Conservation (phyloP, 2,113 vertebrate species). For the Boulengeromyrus knoepffleri region DNA sequence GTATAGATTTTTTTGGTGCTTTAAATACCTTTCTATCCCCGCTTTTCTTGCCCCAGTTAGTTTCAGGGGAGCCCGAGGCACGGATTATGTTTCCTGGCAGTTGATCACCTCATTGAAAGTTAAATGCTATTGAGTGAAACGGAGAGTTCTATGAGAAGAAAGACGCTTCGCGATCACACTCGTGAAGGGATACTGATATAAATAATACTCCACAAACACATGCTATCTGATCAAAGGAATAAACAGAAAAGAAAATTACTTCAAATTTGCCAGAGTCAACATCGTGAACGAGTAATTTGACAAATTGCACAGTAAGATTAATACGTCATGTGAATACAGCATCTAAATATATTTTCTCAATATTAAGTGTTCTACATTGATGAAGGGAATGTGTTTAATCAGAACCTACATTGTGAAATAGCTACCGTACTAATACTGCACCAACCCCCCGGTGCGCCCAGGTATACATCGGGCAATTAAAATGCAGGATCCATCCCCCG, state of each 20-base stretch:
- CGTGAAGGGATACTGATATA: slow-evolving; percentile 29
- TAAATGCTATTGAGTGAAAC: slow-evolving; percentile 63
- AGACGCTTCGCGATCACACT: neutral
- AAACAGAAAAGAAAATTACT: neutral
- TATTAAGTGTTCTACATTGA: neutral
- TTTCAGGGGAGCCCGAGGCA: slow-evolving; percentile 63
- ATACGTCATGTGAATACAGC: neutral
- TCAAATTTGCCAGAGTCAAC: neutral
- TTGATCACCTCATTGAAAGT: slow-evolving; percentile 67
- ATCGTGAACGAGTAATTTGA: neutral
- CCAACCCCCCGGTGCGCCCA: slow-evolving; percentile 36
- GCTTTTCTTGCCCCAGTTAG: slow-evolving; percentile 23
- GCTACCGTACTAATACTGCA: neutral
- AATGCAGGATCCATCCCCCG: slow-evolving; percentile 76
- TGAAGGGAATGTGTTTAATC: neutral
- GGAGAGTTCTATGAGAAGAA: neutral
- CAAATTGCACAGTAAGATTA: neutral
- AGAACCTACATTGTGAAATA: slow-evolving; percentile 2
- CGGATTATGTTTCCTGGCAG: slow-evolving; percentile 67
- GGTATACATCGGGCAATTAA: slow-evolving; percentile 79
- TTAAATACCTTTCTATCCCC: slow-evolving; percentile 48
- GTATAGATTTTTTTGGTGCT: slow-evolving; percentile 60
- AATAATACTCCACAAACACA: neutral
- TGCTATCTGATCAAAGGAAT: neutral
- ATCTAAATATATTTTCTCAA: neutral